Conservation (phyloP, 2,888 invertebrate genomes). For the Dugesia japonica region DNA sequence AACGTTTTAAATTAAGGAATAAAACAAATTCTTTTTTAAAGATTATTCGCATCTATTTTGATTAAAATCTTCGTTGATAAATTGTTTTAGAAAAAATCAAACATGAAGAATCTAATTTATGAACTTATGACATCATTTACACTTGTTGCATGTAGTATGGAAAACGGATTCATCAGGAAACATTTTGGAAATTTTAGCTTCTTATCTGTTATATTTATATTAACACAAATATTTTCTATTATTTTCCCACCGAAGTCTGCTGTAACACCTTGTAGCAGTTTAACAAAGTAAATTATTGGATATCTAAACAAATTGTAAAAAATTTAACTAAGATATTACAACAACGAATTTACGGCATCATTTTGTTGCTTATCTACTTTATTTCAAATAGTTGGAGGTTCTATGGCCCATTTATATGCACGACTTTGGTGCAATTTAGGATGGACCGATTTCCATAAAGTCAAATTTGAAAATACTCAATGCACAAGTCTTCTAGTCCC, state of each 20-base stretch:
- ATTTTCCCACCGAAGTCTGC: not conserved
- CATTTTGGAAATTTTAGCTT: not conserved
- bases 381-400: not conserved
- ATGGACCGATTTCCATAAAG: not conserved
- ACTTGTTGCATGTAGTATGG: not conserved
- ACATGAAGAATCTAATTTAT: not conserved
- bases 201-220: constrained; percentile 4
- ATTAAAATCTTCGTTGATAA: too few species aligned
- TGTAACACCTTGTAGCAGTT: not conserved
- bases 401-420: not conserved
- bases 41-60: too few species aligned
- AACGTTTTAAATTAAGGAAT: too few species aligned
- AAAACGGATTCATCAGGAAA: not conserved
- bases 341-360: not conserved
- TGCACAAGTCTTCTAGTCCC: not conserved
- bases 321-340: not conserved
- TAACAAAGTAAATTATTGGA: not conserved
- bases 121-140: not conserved
- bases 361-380: not conserved
- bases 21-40: too few species aligned
- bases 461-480: not conserved
- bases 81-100: not conserved
- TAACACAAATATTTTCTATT: not conserved
- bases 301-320: too few species aligned
- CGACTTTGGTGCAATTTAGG: not conserved